Conservation (phyloP, 53 echinoderm and acorn worm genomes). For the Stichopus horrens region DNA sequence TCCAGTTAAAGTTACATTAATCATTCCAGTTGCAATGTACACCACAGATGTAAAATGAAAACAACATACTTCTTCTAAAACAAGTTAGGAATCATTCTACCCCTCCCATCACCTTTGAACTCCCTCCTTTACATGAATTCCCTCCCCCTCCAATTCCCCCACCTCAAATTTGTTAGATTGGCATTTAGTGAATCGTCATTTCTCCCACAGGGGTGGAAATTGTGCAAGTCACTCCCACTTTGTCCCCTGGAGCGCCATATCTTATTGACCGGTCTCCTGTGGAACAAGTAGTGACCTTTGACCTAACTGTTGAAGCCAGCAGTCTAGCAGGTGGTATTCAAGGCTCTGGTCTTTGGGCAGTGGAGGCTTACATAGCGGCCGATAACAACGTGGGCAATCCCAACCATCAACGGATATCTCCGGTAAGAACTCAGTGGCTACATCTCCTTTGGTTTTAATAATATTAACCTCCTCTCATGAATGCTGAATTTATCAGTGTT, state of each 20-base stretch:
- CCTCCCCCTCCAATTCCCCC: no score
- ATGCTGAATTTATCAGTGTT: no score
- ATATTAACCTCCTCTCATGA: no score
- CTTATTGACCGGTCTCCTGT: background rate
- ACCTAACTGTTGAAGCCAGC: background rate
- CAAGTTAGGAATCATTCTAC: no score
- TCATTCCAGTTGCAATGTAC: no score
- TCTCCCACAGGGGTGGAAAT: conserved; percentile 16
- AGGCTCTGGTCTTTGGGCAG: conserved; percentile 7
- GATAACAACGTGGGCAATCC: conserved; percentile 2
- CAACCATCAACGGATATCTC: background rate
- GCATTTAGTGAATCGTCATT: no score
- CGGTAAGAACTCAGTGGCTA: background rate
- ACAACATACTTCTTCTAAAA: no score
- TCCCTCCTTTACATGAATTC: no score
- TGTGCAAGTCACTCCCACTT: background rate
- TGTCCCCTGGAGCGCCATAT: background rate
- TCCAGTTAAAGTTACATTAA: no score
- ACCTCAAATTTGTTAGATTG: no score
- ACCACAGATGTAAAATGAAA: no score
- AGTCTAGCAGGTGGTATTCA: background rate
- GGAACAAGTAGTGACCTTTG: conserved; percentile 32
- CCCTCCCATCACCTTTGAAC: no score
- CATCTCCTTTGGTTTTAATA: background rate
- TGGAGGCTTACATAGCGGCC: conserved; percentile 20